phyloP scores from a whole-genome alignment of 2,888 invertebrate genomes.

The Dicycla oo region DNA sequence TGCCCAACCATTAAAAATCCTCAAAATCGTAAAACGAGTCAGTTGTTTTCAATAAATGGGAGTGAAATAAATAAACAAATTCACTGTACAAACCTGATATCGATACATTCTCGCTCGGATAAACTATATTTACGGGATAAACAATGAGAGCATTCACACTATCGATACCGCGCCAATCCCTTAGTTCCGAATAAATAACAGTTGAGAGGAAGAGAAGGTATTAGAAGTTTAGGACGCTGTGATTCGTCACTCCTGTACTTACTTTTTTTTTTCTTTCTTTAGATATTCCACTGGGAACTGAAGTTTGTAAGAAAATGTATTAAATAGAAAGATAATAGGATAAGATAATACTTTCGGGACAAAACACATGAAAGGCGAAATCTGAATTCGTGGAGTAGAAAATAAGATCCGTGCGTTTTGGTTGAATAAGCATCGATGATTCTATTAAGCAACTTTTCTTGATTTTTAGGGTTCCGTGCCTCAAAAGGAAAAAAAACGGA shows the following conservation, averaged over 20 bases:
- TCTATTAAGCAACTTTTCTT: background rate
- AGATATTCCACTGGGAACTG: background rate
- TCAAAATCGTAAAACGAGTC: background rate
- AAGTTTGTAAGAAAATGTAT: background rate
- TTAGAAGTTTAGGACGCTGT: constrained; percentile 36
- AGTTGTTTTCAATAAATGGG: constrained; percentile 14
- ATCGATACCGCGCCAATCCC: constrained; percentile 39
- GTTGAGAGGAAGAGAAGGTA: constrained; percentile 14
- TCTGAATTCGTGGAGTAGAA: background rate
- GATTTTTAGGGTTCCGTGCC: too few species aligned
- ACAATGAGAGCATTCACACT: constrained; percentile 48
- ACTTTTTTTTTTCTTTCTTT: constrained; percentile 25
- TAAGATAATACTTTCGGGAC: background rate
- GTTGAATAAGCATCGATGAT: background rate
- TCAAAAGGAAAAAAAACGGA: too few species aligned
- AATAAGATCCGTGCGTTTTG: background rate
- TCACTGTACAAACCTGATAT: constrained; percentile 34
- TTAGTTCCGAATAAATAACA: constrained; percentile 53
- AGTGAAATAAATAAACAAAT: constrained; percentile 22
- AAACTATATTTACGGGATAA: constrained; percentile 52
- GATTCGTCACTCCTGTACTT: constrained; percentile 48
- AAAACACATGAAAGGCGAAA: background rate
- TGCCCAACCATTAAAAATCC: background rate
- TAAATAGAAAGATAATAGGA: background rate
- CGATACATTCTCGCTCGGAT: constrained; percentile 46